Percentiles rank a stretch among this genome's conserved stretches.
These are phyloP conservation scores for Tenualosa ilisha DNA, from an alignment of 2,797 vertebrate species.

Conservation along the genomic window DNA sequence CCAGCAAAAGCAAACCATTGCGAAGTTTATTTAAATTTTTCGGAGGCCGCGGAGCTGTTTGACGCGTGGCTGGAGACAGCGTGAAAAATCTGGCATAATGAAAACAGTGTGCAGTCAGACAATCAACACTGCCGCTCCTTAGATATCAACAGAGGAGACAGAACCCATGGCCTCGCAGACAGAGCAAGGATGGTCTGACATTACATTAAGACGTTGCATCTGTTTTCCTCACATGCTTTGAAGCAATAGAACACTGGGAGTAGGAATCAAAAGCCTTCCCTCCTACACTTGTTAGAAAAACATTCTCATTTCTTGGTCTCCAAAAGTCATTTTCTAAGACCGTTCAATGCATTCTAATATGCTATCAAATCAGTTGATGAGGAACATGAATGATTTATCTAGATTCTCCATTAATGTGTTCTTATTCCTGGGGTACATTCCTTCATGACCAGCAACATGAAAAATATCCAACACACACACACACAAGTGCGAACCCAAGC, in stretches of 20 bases:
- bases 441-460: background rate
- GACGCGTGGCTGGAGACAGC: background rate
- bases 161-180: background rate
- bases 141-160: background rate
- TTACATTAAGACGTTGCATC: constrained; percentile 39
- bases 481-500: constrained; percentile 60
- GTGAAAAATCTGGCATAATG: constrained; percentile 4
- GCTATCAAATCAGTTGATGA: background rate
- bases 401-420: background rate
- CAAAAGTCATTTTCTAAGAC: background rate
- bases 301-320: background rate
- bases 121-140: constrained; percentile 7
- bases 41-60: background rate
- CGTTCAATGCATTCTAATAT: background rate
- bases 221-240: constrained; percentile 67
- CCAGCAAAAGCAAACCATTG: background rate
- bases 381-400: background rate
- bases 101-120: constrained; percentile 19
- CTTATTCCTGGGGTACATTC: background rate
- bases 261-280: background rate
- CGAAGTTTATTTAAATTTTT: constrained; percentile 8
- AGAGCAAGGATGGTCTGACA: background rate
- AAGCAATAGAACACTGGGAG: constrained; percentile 57
- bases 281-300: background rate
- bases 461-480: constrained; percentile 45